Percentiles rank a stretch among this genome's conserved stretches.
These are phyloP conservation scores for Ypsolopha scabrella DNA, from an alignment of 2,888 invertebrate species.

Conservation along the genomic window DNA sequence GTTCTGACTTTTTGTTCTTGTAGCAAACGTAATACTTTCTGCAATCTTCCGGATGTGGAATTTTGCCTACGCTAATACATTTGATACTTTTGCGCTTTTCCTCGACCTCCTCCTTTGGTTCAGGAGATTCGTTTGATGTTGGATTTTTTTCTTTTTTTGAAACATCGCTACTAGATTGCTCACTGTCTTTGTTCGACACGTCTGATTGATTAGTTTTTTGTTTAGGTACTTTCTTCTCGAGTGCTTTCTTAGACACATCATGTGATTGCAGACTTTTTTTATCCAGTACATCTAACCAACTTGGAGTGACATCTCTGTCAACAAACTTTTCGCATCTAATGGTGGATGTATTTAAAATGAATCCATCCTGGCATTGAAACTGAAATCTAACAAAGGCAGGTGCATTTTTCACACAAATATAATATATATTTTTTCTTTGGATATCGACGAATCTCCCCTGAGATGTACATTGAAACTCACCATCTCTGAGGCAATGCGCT, in stretches of 20 bases:
- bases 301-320: no score
- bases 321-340: constrained; percentile 23
- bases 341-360: constrained; percentile 33
- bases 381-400: constrained; percentile 37
- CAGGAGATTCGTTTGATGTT: constrained; percentile 19
- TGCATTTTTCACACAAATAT: constrained; percentile 43
- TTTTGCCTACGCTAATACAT: constrained; percentile 44
- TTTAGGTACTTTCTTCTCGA: no score
- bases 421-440: constrained; percentile 44
- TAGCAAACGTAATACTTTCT: constrained; percentile 56
- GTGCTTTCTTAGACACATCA: no score
- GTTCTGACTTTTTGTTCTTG: constrained; percentile 27
- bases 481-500: constrained; percentile 54
- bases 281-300: no score
- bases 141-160: neutral
- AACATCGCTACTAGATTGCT: no score
- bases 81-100: constrained; percentile 4
- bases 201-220: no score
- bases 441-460: constrained; percentile 48
- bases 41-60: constrained; percentile 42
- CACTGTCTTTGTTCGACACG: no score
- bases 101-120: constrained; percentile 5
- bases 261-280: no score
- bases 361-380: constrained; percentile 44
- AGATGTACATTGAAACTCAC: constrained; percentile 54